Conservation (phyloP, 1,140 invertebrate species). For the Cyclina sinensis region DNA sequence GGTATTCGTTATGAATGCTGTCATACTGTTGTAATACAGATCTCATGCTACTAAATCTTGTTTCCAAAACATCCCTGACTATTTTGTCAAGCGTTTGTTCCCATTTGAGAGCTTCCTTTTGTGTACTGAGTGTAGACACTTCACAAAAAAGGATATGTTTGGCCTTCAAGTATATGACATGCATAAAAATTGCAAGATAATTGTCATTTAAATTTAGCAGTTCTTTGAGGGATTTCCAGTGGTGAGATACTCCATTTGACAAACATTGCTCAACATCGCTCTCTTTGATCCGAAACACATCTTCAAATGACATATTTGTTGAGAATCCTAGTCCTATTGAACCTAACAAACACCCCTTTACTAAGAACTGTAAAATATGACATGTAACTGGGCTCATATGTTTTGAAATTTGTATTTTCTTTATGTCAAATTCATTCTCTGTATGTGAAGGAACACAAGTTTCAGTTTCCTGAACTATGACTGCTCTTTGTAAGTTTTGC, state of each 20-base stretch:
- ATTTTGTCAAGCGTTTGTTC: neutral
- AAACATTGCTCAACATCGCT: neutral
- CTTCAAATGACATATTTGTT: neutral
- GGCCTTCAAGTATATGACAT: neutral
- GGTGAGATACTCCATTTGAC: neutral
- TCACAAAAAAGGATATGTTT: neutral
- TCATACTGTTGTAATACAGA: neutral
- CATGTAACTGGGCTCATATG: neutral
- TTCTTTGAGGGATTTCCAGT: neutral
- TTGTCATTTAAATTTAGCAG: neutral
- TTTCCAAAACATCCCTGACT: neutral
- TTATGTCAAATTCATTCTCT: neutral
- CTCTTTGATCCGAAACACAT: neutral
- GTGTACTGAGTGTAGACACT: neutral
- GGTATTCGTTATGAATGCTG: neutral
- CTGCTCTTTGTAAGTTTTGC: too few species aligned
- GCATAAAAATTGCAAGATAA: neutral
- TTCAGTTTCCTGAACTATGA: too few species aligned
- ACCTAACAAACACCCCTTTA: conserved; percentile 31
- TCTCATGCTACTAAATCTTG: neutral
- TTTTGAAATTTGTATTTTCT: neutral
- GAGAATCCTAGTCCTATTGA: conserved; percentile 3
- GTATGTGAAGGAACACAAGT: too few species aligned
- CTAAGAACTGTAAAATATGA: conserved; percentile 4
- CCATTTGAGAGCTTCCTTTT: neutral